A percentile compares a stretch with the other conserved stretches of the same genome.
phyloP scores from a whole-genome alignment of 2,888 invertebrate genomes.

The Acleris literana region DNA sequence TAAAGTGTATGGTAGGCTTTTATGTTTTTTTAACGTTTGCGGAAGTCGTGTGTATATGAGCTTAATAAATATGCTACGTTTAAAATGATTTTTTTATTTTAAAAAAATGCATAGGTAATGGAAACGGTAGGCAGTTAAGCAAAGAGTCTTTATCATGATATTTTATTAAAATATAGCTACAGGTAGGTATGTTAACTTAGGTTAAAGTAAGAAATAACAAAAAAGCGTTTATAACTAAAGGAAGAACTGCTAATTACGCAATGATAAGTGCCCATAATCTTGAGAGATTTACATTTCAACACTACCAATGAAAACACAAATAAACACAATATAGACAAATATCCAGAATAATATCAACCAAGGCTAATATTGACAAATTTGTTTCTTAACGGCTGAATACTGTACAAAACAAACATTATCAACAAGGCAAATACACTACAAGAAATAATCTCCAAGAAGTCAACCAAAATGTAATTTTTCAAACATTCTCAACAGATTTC shows the following conservation, averaged over 20 bases:
- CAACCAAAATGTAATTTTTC: conserved; percentile 77
- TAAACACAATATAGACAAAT: neutral
- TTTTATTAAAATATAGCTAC: too few relatives aligned
- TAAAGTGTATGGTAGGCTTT: conserved; percentile 53
- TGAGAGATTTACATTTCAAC: too few relatives aligned
- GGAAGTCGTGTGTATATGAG: neutral
- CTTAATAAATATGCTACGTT: too few relatives aligned
- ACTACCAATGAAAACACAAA: neutral
- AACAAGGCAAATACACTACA: conserved; percentile 51
- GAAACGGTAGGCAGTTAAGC: too few relatives aligned
- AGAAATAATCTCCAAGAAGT: conserved; percentile 57
- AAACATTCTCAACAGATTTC: conserved; percentile 52
- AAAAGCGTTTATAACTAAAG: too few relatives aligned
- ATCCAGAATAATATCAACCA: neutral
- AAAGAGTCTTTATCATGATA: too few relatives aligned
- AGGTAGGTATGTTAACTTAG: too few relatives aligned
- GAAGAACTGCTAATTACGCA: too few relatives aligned
- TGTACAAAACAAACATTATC: conserved; percentile 59
- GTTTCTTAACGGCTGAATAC: conserved; percentile 28
- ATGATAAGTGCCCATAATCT: too few relatives aligned
- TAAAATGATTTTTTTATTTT: too few relatives aligned
- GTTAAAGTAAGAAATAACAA: too few relatives aligned
- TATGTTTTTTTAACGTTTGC: conserved; percentile 45
- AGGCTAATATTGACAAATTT: conserved; percentile 31
- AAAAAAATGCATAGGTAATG: too few relatives aligned